A percentile compares a stretch with the other conserved stretches of the same genome.
Conservation (phyloP, 2,888 invertebrate species). For the Drosophila anomalipes region DNA sequence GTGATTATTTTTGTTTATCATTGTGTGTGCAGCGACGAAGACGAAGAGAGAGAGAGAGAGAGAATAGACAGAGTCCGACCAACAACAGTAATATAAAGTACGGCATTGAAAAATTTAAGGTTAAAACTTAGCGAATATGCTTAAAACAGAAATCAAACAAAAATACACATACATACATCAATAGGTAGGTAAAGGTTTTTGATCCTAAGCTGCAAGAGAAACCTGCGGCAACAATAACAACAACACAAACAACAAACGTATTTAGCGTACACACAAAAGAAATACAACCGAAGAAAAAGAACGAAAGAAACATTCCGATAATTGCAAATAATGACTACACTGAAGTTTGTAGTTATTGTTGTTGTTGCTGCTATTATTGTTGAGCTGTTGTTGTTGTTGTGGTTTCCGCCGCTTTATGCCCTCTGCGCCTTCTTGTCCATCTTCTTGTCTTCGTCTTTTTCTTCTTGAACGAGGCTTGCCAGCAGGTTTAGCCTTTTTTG, state of each 20-base stretch:
- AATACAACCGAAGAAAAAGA: conserved; percentile 54
- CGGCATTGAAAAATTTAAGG: conserved; percentile 76
- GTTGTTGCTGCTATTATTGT: conserved; percentile 24
- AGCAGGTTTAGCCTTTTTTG: conserved; percentile 71
- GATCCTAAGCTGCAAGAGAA: conserved; percentile 70
- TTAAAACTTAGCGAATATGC: conserved; percentile 56
- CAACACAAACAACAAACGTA: conserved; percentile 43
- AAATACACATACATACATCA: conserved; percentile 45
- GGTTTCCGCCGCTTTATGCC: conserved; percentile 49
- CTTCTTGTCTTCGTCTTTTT: conserved; percentile 23
- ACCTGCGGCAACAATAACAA: conserved; percentile 53
- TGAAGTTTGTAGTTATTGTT: conserved; percentile 50
- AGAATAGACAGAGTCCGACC: not conserved
- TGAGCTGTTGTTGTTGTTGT: conserved; percentile 24
- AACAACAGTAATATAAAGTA: conserved; percentile 25
- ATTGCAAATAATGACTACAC: conserved; percentile 78
- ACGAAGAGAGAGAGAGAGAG: conserved; percentile 6
- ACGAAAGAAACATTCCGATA: conserved; percentile 75
- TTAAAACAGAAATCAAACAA: conserved; percentile 59
- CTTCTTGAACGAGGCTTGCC: conserved; percentile 37
- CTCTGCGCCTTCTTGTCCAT: conserved; percentile 17
- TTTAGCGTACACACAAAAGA: conserved; percentile 58
- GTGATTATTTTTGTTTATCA: conserved; percentile 76
- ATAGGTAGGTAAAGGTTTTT: conserved; percentile 71
- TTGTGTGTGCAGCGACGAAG: conserved; percentile 40